These are phyloP conservation scores for Synanthedon formicaeformis DNA, from an alignment of 2,888 invertebrate species.

Conservation along the genomic window DNA sequence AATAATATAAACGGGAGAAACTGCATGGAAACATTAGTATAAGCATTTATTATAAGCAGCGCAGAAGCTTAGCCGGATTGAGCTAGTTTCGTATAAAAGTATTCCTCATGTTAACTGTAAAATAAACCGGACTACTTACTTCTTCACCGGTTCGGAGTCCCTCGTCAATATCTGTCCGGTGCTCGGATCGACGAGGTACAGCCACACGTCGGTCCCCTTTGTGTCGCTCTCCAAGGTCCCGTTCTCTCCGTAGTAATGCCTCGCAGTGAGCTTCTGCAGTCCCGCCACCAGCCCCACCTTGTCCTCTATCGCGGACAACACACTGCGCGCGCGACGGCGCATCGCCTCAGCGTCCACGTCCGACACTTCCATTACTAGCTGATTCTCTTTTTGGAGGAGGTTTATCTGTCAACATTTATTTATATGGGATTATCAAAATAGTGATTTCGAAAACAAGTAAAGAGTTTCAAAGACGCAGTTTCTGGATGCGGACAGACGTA, in stretches of 20 bases:
- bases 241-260: constrained; percentile 79
- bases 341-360: constrained; percentile 80
- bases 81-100: no score
- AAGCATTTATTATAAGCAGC: no score
- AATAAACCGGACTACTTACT: constrained; percentile 54
- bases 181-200: constrained; percentile 85
- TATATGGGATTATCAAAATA: no score
- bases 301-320: constrained; percentile 75
- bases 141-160: constrained; percentile 77
- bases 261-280: constrained; percentile 85
- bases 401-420: constrained; percentile 69
- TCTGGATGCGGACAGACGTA: no score
- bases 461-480: no score
- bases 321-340: constrained; percentile 54
- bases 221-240: constrained; percentile 80
- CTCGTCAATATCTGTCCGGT: constrained; percentile 80
- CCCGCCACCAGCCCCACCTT: constrained; percentile 82
- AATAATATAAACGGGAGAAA: no score
- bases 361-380: constrained; percentile 82
- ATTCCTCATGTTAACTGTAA: no score
- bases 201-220: constrained; percentile 87
- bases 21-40: no score
- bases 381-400: constrained; percentile 80
- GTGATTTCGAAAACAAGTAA: not conserved
- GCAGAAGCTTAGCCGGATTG: no score